Evolutionary conservation across 2,888 invertebrate species (phyloP).

Genomic region (Rambutsinella grinnellia): DNA sequence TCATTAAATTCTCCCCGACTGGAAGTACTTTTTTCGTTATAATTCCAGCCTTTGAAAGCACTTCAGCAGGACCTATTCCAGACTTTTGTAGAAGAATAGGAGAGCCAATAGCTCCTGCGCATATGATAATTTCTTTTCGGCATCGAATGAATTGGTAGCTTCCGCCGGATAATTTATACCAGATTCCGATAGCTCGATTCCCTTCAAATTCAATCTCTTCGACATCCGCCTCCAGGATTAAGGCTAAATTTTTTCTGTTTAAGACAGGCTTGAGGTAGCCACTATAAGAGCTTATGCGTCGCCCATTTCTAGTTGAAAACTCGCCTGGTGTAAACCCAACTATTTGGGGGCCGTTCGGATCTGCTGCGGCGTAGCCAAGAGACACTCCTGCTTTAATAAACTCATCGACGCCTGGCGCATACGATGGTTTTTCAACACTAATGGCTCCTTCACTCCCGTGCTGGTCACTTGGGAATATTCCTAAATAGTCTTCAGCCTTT

Average conservation of each 20-base stretch:
- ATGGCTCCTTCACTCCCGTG: slow-evolving; percentile 14
- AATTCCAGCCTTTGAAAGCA: background rate
- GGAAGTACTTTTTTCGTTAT: background rate
- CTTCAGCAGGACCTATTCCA: slow-evolving; percentile 10
- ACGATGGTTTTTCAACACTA: slow-evolving; percentile 5
- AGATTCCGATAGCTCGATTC: slow-evolving; percentile 2
- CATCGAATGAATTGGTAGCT: background rate
- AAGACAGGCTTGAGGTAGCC: slow-evolving; percentile 37
- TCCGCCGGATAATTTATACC: background rate
- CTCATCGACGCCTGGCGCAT: slow-evolving; percentile 3
- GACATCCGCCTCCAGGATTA: background rate
- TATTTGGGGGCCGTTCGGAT: too few relatives aligned
- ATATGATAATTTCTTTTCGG: slow-evolving; percentile 4
- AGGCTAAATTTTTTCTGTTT: background rate
- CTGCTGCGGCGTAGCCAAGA: slow-evolving; percentile 3
- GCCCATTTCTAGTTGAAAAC: slow-evolving; percentile 23
- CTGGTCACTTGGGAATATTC: background rate
- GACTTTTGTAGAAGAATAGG: slow-evolving; percentile 8
- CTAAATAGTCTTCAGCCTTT: slow-evolving; percentile 6
- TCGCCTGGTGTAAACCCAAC: slow-evolving; percentile 29
- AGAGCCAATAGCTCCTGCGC: slow-evolving; percentile 2
- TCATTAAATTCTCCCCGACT: slow-evolving; percentile 22
- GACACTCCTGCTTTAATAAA: slow-evolving; percentile 13
- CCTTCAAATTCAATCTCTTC: slow-evolving; percentile 8
- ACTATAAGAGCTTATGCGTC: slow-evolving; percentile 37